Base-by-base conservation (phyloP, 2,888 invertebrate species). In the Morpho achilles region DNA sequence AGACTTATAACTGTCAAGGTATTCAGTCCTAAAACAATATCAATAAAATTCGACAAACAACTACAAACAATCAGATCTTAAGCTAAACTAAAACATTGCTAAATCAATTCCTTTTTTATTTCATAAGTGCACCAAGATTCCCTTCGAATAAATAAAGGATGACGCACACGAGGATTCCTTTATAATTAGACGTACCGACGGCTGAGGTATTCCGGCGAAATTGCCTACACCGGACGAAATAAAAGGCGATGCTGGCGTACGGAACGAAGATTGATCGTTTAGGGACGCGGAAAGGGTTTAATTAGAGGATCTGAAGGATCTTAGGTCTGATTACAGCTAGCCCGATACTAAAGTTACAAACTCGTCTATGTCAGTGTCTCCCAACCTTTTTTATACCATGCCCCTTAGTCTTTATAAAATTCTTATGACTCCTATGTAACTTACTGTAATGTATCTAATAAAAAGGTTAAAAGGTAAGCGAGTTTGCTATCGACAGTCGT, bases 81-180 rank as follows among this genome's bases (percentile, higher is more conserved):
- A 48, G 7, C 32, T 39, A 39, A 39, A 6, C 48, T 4, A 39
- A 39, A 8, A 10, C 32, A 44, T 5, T n/a, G 45, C 50, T 44
- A 59, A 58, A 50, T 56, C 32, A 48, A 10, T 46, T 53, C 48
- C 2, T 66, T 65, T 68, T 66, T 69, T 66, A 65, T 62, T 66
- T 65, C 62, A 59, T 65, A 60, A 69, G 56, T 64, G 68, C 45
- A 61, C 65, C 65, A 62, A 67, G 69, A 70, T 70, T 65, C 70
- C 64, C 66, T 55, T 59, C 64, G 68, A 72, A 74, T 74, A 71
- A 69, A 73, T 72, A 74, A 73, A 75, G 69, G 71, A 75, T 77
- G 77, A 76, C 70, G 73, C 75, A 75, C 72, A 61, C 69, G 70
- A 70, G 63, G 71, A 79, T 77, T 74, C 76, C 73, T 75, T 74